Conservation (phyloP, 1,140 invertebrate species). For the Reticulitermes speratus region DNA sequence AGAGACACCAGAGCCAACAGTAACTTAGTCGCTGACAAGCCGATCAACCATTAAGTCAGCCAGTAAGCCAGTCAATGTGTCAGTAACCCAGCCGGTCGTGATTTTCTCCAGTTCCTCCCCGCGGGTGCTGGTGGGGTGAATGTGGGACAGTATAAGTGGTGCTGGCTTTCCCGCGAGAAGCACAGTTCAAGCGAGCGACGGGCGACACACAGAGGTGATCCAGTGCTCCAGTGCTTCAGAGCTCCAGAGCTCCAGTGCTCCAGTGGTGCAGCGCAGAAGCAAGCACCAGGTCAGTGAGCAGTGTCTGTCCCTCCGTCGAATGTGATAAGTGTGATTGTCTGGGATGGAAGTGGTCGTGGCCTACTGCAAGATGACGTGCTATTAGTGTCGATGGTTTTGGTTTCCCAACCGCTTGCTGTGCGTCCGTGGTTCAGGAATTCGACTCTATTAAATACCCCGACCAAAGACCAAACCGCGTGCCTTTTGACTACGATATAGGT, state of each 20-base stretch:
- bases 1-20: too few species aligned
- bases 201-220: background rate
- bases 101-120: background rate
- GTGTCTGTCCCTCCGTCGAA: background rate
- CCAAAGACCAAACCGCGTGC: too few species aligned
- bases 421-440: too few species aligned
- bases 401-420: too few species aligned
- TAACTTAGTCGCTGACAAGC: too few species aligned
- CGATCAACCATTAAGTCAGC: background rate
- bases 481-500: too few species aligned
- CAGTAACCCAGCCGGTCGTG: background rate
- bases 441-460: too few species aligned
- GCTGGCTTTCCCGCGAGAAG: background rate
- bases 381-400: too few species aligned
- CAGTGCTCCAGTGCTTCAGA: background rate
- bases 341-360: too few species aligned
- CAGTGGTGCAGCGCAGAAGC: background rate
- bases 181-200: background rate
- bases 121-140: background rate
- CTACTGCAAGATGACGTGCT: too few species aligned
- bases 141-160: background rate
- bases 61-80: background rate
- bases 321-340: too few species aligned
- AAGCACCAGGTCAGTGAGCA: background rate
- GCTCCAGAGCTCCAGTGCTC: background rate